These are phyloP conservation scores for Venustaconcha ellipsiformis DNA, from an alignment of 1,140 invertebrate genomes.

Conservation along the genomic window DNA sequence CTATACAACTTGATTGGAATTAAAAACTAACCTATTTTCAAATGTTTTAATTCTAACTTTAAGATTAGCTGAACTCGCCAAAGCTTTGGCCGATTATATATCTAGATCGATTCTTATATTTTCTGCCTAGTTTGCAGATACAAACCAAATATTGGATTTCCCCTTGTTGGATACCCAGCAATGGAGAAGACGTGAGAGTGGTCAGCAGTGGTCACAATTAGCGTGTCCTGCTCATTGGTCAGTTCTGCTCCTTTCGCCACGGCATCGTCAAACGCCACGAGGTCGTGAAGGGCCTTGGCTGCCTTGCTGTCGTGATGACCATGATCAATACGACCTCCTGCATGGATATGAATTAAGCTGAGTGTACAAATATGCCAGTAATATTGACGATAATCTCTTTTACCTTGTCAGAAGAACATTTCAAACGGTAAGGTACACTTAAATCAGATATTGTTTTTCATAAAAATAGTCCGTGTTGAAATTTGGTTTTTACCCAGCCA, in stretches of 20 bases:
- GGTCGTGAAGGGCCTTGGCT: constrained; percentile 82
- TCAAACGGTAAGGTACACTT: background rate
- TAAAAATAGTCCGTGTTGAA: background rate
- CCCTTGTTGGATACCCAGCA: constrained; percentile 59
- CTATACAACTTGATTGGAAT: no score
- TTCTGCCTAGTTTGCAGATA: constrained; percentile 23
- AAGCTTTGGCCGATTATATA: background rate
- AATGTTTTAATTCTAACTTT: background rate
- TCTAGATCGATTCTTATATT: background rate
- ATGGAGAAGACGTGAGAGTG: constrained; percentile 75
- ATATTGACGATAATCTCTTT: background rate
- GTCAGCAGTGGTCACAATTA: constrained; percentile 91
- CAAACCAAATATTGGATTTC: constrained; percentile 65
- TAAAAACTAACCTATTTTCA: background rate
- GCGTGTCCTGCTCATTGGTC: constrained; percentile 77
- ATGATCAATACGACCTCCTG: constrained; percentile 80
- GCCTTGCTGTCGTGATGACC: constrained; percentile 89
- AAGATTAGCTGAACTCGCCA: no score
- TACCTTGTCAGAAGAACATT: background rate
- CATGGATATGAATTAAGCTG: background rate
- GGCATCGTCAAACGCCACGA: constrained; percentile 79
- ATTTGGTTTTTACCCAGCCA: background rate
- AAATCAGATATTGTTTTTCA: background rate
- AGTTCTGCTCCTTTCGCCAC: constrained; percentile 76
- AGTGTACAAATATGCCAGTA: no score